Conservation (phyloP, 2,888 invertebrate species). For the Ectropis crepuscularia region DNA sequence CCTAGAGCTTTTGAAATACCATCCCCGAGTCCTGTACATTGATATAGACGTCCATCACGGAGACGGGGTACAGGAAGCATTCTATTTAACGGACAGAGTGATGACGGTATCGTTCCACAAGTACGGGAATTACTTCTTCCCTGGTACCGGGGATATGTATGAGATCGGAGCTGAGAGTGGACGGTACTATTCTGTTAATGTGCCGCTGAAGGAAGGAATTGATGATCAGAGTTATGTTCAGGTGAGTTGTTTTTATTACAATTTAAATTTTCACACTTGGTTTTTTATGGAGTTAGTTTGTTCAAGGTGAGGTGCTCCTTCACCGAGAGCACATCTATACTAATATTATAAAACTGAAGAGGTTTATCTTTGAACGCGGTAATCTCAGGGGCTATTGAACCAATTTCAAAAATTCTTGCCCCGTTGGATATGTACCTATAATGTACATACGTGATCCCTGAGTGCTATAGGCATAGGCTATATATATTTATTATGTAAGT, state of each 20-base stretch:
- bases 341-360: no score
- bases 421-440: no score
- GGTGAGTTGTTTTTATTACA: slow-evolving; percentile 62
- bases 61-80: slow-evolving; percentile 98
- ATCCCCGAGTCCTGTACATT: slow-evolving; percentile 97
- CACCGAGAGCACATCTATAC: no score
- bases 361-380: no score
- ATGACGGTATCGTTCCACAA: slow-evolving; percentile 99
- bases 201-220: slow-evolving; percentile 98
- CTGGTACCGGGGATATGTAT: slow-evolving; percentile 99
- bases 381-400: no score
- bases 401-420: no score
- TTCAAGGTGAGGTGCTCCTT: no score
- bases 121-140: slow-evolving; percentile 98
- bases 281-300: no score
- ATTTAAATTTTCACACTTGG: not conserved
- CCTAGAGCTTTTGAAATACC: slow-evolving; percentile 96
- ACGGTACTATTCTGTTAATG: slow-evolving; percentile 98
- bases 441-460: no score
- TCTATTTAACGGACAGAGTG: slow-evolving; percentile 97
- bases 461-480: no score
- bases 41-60: slow-evolving; percentile 99
- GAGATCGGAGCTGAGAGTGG: slow-evolving; percentile 98
- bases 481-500: no score
- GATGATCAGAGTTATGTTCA: slow-evolving; percentile 96